These are phyloP conservation scores for Trematomus bernacchii DNA, from an alignment of 2,797 vertebrate species.

Conservation along the genomic window DNA sequence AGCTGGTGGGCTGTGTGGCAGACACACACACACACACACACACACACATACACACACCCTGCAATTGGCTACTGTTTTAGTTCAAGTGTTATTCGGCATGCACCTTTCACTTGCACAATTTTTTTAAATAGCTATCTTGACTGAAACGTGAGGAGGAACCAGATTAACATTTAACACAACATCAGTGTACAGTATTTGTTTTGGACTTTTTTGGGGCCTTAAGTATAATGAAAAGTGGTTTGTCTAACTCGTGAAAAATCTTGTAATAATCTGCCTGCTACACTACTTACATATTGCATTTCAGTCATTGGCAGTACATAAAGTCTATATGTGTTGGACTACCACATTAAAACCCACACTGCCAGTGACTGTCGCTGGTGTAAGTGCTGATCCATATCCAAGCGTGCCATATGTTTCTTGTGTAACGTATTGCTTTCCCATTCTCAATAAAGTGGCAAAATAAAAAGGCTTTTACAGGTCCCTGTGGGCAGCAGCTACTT, in stretches of 20 bases:
- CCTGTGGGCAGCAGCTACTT: slow-evolving; percentile 79
- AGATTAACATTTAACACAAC: slow-evolving; percentile 8
- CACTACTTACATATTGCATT: slow-evolving; percentile 16
- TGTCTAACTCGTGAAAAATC: background rate
- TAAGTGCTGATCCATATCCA: slow-evolving; percentile 78
- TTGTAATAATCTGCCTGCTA: background rate
- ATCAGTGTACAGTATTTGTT: background rate
- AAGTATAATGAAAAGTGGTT: too few species aligned
- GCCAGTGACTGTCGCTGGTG: slow-evolving; percentile 57
- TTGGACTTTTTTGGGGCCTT: background rate
- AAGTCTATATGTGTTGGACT: slow-evolving; percentile 15
- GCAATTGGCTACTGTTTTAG: slow-evolving; percentile 35
- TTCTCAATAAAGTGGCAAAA: slow-evolving; percentile 84
- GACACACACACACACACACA: background rate
- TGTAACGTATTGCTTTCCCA: slow-evolving; percentile 83
- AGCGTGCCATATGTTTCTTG: slow-evolving; percentile 76
- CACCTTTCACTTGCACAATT: slow-evolving; percentile 16
- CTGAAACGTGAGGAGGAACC: slow-evolving; percentile 27
- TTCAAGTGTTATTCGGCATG: slow-evolving; percentile 39
- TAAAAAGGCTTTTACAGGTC: slow-evolving; percentile 84
- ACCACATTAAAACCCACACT: slow-evolving; percentile 43
- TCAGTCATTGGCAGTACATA: slow-evolving; percentile 11
- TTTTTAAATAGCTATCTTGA: slow-evolving; percentile 32
- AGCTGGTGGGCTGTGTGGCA: slow-evolving; percentile 40
- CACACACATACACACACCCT: background rate